Percentiles rank a stretch among this genome's conserved stretches.
These are phyloP conservation scores for Emmelina monodactyla DNA, from an alignment of 2,888 invertebrate genomes.

Conservation along the genomic window DNA sequence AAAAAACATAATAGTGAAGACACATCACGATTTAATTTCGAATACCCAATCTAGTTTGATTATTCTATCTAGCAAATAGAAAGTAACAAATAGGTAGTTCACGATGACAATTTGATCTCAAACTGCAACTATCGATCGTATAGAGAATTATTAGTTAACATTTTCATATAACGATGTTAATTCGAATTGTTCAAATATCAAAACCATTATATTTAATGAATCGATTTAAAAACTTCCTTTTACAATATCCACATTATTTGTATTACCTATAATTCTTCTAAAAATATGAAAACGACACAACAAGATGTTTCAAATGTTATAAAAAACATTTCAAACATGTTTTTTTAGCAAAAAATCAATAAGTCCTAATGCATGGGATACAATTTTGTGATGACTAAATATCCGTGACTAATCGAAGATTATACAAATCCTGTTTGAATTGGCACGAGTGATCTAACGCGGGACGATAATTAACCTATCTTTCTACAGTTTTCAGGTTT, in stretches of 20 bases:
- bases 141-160: no score
- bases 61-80: constrained; percentile 66
- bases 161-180: constrained; percentile 50
- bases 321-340: constrained; percentile 44
- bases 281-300: constrained; percentile 62
- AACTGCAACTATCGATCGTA: no score
- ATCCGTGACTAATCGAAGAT: constrained; percentile 48
- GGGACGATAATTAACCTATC: no score
- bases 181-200: constrained; percentile 47
- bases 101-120: no score
- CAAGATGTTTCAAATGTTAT: constrained; percentile 46
- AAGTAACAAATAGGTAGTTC: constrained; percentile 63
- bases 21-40: constrained; percentile 17
- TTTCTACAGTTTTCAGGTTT: no score
- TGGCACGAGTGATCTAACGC: no score
- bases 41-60: constrained; percentile 62
- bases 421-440: no score
- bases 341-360: constrained; percentile 48
- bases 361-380: constrained; percentile 41
- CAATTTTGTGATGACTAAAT: constrained; percentile 58
- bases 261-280: constrained; percentile 47
- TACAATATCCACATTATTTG: constrained; percentile 42
- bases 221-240: constrained; percentile 37
- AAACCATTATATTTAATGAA: constrained; percentile 38
- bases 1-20: not conserved